phyloP scores from a whole-genome alignment of 2,888 invertebrate genomes.

The Ptilodon capucinus region DNA sequence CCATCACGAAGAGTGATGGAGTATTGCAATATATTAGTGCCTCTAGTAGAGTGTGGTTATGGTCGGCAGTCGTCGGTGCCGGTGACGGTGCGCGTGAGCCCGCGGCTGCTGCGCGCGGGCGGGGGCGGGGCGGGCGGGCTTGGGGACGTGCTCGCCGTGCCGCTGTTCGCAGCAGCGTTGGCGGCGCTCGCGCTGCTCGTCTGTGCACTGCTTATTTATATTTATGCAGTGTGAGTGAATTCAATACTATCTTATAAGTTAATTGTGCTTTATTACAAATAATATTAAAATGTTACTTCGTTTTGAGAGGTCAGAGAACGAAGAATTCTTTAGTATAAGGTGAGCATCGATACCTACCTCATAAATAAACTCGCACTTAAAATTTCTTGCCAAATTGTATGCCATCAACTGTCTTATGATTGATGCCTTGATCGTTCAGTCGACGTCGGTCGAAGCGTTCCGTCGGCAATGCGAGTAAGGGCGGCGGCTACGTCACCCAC shows the following conservation, averaged over 20 bases:
- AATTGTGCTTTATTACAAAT: too few species aligned
- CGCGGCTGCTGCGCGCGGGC: conserved; percentile 61
- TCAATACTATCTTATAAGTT: not conserved
- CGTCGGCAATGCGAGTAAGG: conserved; percentile 29
- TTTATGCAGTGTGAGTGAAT: conserved; percentile 86
- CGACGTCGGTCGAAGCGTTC: conserved; percentile 52
- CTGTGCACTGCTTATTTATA: conserved; percentile 88
- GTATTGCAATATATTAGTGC: too few species aligned
- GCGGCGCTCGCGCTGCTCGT: conserved; percentile 89
- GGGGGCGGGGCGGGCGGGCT: conserved; percentile 69
- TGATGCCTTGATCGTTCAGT: conserved; percentile 3
- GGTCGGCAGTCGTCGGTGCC: conserved; percentile 83
- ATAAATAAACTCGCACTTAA: too few species aligned
- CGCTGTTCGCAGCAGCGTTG: conserved; percentile 87
- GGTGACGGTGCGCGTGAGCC: conserved; percentile 84
- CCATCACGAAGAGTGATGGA: too few species aligned
- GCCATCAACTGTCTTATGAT: too few species aligned
- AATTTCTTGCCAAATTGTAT: too few species aligned
- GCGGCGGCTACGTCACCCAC: conserved; percentile 38
- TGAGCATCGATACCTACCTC: too few species aligned
- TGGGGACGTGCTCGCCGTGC: conserved; percentile 86
- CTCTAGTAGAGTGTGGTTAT: too few species aligned
- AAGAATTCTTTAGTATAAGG: too few species aligned
- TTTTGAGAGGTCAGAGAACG: too few species aligned
- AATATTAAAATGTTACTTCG: too few species aligned